Evolutionary conservation across 1,140 invertebrate species (phyloP), one percentile per base, ranked within the genome.

Genomic region (Drosophila pseudoobscura): DNA sequence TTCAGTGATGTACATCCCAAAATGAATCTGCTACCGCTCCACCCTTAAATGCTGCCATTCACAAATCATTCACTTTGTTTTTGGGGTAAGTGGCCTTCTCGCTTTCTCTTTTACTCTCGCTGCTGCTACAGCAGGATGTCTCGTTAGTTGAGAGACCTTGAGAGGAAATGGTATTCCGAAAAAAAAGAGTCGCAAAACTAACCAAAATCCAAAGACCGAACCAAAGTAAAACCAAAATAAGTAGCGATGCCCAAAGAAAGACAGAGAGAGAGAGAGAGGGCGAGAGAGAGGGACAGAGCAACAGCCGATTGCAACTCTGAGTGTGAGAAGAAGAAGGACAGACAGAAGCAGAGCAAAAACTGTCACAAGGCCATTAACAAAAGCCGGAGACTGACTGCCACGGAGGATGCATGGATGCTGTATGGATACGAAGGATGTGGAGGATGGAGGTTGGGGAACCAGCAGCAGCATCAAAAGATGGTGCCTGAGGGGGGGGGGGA

Each of bases 361-460:
- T 87, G 83, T 82, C 82, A 85, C 82, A 85, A 85, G 82, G 82
- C 82, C 82, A 88, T 85, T 85, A 82, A 88, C 83, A 87, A 85
- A 85, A 82, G 83, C 74, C 82, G 74, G 78, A 77, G 73, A 80
- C 77, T 80, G 80, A 83, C 80, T 83, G 80, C 66, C 71, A 64
- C 41, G 71, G 60, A 58, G 56, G 56, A 54, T 31, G 59, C 41
- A 62, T 43, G 59, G 51, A 68, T 50, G 66, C 26, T 56, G 63
- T 26, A 61, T 52, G 43, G 17, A 51, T 56, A 26, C 41, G 45
- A 26, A 20, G 51, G 24, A 49, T 31, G 35, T 8, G 2, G 8
- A 9, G 31, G 8, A 20, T 6, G 8, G 31, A 3, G 31, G 8
- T 1, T 3, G 7, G 35, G 4, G 35, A 39, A 11, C 35, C 35